Conservation (phyloP, 1,140 invertebrate genomes). For the Lordiphosa stackelbergi region DNA sequence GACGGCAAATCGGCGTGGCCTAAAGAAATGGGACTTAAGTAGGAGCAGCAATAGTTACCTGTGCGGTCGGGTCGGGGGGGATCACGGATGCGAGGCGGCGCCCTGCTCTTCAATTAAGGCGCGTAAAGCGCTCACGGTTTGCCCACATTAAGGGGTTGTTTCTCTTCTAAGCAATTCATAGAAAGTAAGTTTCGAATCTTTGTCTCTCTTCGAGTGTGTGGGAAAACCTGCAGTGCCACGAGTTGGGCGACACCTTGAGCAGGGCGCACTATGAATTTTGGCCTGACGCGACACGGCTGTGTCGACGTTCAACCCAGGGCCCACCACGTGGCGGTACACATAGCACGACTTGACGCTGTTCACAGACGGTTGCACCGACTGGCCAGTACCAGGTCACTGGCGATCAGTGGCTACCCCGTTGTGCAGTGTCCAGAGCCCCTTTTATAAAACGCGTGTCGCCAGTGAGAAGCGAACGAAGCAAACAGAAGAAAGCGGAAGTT, state of each 20-base stretch:
- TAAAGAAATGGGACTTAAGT: not conserved
- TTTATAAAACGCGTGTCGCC: constrained; percentile 32
- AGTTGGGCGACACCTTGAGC: constrained; percentile 41
- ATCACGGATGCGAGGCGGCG: constrained; percentile 5
- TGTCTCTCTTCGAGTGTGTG: constrained; percentile 1
- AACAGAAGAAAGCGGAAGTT: not conserved
- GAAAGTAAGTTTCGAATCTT: constrained; percentile 1
- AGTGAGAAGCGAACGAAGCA: constrained; percentile 15
- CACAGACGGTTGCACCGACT: constrained; percentile 76
- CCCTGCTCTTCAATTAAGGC: constrained; percentile 42
- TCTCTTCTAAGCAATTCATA: not conserved
- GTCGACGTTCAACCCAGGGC: constrained; percentile 68
- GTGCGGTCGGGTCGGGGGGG: not conserved
- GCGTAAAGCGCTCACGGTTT: constrained; percentile 40
- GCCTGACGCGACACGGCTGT: constrained; percentile 69
- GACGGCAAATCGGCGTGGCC: constrained; percentile 77
- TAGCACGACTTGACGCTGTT: constrained; percentile 76
- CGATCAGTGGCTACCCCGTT: constrained; percentile 77
- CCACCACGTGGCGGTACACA: constrained; percentile 77
- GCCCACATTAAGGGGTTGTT: no score
- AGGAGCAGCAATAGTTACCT: constrained; percentile 30
- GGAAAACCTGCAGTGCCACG: constrained; percentile 69
- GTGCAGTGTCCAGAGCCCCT: constrained; percentile 76
- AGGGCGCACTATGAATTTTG: constrained; percentile 77
- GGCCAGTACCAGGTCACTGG: constrained; percentile 75